Base-by-base conservation (phyloP, 2,113 vertebrate genomes). In the Oryzias celebensis region DNA sequence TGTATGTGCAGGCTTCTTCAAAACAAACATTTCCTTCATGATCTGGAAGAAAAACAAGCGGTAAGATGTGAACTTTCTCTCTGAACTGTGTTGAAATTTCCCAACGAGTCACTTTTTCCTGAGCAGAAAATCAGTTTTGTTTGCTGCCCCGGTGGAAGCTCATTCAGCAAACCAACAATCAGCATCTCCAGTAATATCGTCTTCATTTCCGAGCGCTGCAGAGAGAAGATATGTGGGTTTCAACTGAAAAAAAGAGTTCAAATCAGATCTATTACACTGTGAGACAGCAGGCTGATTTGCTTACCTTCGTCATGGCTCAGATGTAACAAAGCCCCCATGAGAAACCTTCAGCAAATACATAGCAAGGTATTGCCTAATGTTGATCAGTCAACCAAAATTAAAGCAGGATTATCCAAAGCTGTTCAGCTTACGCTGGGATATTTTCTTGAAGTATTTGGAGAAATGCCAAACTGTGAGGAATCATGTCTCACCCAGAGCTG, bases 361-460 rank as follows among this genome's bases (percentile, higher is more conserved):
- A 80, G 60, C 47, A 58, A 82, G 75, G 75, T 82, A 80, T 68
- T 50, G 20, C 15, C 51, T 15, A 61, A 74, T 47, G 73, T 75
- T 79, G 80, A 85, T 83, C 61, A 85, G 57, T 52, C 78, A 24
- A 64, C 65, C 73, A 78, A 80, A 90, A 88, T 88, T 86, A 89
- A 88, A 90, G 73, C 68, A 61, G 82, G 89, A 90, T 91, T 90
- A 85, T 77, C 71, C 70, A 68, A 47, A 73, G 79, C 49, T 76
- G 66, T 73, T 56, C 51, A 65, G 49, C 70, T 73, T 68, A 74
- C 68, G 73, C 28, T 48, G 56, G 80, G 20, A 75, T 78, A 82
- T 78, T 86, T 82, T 42, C 73, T 71, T 66, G 20, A 76, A 76
- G 80, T 65, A 78, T 88, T 86, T 90, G 88, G 84, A 85, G 62